Conservation (phyloP, 1,140 invertebrate species). For the Heterodera schachtii region DNA sequence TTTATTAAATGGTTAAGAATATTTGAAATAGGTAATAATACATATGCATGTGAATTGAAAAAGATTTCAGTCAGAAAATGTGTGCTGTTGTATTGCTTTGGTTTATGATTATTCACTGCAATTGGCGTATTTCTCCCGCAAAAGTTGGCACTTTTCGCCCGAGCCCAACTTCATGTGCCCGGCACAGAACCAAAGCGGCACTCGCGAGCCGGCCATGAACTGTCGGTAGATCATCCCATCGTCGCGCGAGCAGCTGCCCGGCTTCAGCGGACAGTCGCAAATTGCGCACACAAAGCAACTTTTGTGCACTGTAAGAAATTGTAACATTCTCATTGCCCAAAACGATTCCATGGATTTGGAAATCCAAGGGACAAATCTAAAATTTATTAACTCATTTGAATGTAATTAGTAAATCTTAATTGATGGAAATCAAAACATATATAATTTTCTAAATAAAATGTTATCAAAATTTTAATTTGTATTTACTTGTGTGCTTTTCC, state of each 20-base stretch:
- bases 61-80: neutral
- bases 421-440: no score
- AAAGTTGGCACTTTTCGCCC: constrained; percentile 29
- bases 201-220: constrained; percentile 12
- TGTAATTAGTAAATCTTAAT: no score
- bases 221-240: constrained; percentile 28
- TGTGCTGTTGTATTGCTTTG: neutral
- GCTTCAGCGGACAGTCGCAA: constrained; percentile 27
- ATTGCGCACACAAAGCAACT: constrained; percentile 29
- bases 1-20: no score
- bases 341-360: no score
- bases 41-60: no score
- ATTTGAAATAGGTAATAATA: no score
- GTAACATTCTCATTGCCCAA: neutral
- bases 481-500: constrained; percentile 27
- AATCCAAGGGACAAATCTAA: no score
- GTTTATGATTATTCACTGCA: neutral
- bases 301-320: constrained; percentile 29
- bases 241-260: constrained; percentile 30
- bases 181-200: constrained; percentile 30
- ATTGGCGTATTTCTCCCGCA: constrained; percentile 32
- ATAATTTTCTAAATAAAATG: neutral
- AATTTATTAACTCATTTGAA: no score
- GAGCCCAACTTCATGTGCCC: constrained; percentile 30
- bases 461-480: neutral